Evolutionary conservation across 2,113 vertebrate species (phyloP), one percentile per base, ranked within the genome.

Genomic region (Thalassoma bifasciatum): DNA sequence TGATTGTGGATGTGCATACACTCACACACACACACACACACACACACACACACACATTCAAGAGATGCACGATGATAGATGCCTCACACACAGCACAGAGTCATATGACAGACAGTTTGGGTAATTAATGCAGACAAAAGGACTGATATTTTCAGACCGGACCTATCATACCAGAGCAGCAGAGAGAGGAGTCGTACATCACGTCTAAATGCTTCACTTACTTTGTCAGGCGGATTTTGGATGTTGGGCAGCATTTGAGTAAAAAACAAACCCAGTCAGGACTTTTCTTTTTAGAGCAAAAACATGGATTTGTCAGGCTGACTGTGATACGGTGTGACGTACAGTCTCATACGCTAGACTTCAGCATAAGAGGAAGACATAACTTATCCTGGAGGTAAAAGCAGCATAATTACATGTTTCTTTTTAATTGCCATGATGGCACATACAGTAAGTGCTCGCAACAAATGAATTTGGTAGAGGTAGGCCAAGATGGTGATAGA

Each of bases 111-210:
- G 74, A 47, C 54, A 26, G 22, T 22, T 21, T 5, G 40, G 46
- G 66, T 81, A 81, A 89, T 77, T 78, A 80, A 72, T 81, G 74
- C 58, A 37, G 83, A 86, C 73, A 81, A 65, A 83, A 64, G 40
- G 56, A 83, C 44, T 62, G 75, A 82, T 72, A 77, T 85, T 75
- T 76, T 77, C 49, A 75, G 52, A 69, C 38, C 0, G 26, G 60
- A 71, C 75, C 65, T 49, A 67, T 60, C 44, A 74, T 64, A 73
- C 72, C 57, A 67, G 56, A 69, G 64, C 52, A 56, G 34, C 54
- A 65, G 57, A 72, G 63, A 76, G 46, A 36, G 59, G 17, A 83
- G 76, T 73, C 57, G 38, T 79, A 73, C 60, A 82, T 87, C 70
- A 85, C 60, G 50, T 79, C 42, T 79, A 56, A 50, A 53, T 24